phyloP scores from a whole-genome alignment of 2,113 vertebrate genomes.

The Coracopsis vasa region DNA sequence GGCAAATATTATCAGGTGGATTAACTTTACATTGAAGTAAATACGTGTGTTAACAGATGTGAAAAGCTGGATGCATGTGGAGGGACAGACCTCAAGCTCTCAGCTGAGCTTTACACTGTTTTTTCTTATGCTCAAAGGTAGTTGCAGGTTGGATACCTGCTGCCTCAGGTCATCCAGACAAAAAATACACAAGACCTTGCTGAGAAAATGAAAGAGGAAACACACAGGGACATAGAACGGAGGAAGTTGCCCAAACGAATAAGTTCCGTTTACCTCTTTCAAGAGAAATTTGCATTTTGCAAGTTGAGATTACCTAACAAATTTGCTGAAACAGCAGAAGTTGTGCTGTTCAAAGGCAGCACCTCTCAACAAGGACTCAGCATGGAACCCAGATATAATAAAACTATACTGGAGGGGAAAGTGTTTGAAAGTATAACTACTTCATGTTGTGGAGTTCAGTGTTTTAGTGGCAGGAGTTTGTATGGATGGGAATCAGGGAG shows the following conservation, averaged over 20 bases:
- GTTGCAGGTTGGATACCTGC: neutral
- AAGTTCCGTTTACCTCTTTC: neutral
- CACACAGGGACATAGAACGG: neutral
- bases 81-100: neutral
- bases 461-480: neutral
- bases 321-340: neutral
- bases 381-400: neutral
- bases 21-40: neutral
- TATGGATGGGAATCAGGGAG: neutral
- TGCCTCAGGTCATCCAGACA: neutral
- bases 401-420: neutral
- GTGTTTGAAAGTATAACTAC: neutral
- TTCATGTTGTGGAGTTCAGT: neutral
- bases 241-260: neutral
- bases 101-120: neutral
- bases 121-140: neutral
- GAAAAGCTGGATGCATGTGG: neutral
- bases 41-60: neutral
- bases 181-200: neutral
- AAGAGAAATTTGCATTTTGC: neutral
- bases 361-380: neutral
- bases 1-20: neutral
- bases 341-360: neutral
- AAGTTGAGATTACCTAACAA: neutral
- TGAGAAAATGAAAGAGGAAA: neutral